Base-by-base conservation (phyloP, 2,888 invertebrate species). In the Merodon equestris region DNA sequence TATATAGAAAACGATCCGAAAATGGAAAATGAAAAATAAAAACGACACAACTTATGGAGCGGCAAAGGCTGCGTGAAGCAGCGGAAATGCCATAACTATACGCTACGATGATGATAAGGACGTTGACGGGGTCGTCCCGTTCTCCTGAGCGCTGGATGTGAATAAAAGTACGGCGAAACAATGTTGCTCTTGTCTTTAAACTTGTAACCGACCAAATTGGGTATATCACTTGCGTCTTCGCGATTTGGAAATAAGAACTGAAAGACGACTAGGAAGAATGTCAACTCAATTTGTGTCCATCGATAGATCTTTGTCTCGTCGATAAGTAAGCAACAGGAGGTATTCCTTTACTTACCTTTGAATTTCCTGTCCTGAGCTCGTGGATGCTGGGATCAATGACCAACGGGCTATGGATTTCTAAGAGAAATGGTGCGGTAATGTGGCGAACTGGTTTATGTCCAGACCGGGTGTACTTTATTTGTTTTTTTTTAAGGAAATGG, bases 231-330 rank as follows among this genome's bases (percentile, higher is more conserved):
- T 27, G 27, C 27, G 27, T 2, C 27, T 27, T 4, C 27, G 7
- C 27, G 7, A 27, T 27, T 27, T 27, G 3, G 7, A 27, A 27
- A 27, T 27, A 27, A 7, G 14, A 38, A 17, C 38, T 51, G 58
- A 70, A 45, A 0, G 19, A 54, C 64, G 27, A 38, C 48, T 50
- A 36, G 27, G 19, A 54, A 38, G 60, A 66, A 77, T 61, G 61
- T 48, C 77, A 67, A 67, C 72, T 72, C 57, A 72, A 72, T 72
- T 56, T 67, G 57, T 67, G 67, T 47, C 60, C 50, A 72, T 56
- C 66, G 61, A 60, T 61, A 50, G 42, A 19, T 47, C 27, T 54
- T 18, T 50, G 40, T n/a, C n/a, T n/a, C n/a, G n/a, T 40, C 50
- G 18, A 18, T 40, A 13, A 3, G 34, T 27, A 42, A 60, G 48